Conservation (phyloP, 1,140 invertebrate species). For the Oryctes rhinoceros region DNA sequence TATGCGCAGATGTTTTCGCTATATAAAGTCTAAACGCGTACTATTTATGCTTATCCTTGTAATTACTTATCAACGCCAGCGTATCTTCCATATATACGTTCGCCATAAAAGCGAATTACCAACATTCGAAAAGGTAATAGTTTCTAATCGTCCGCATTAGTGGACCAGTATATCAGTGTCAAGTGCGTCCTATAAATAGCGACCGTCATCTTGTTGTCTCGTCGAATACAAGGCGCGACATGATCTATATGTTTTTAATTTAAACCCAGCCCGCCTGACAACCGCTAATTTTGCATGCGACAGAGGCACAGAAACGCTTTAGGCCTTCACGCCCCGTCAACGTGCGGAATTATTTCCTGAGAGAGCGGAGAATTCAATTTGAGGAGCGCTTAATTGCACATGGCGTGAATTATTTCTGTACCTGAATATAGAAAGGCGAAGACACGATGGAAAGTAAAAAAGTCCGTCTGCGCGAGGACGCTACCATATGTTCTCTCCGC, state of each 20-base stretch:
- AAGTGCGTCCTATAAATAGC: constrained; percentile 37
- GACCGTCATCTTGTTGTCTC: neutral
- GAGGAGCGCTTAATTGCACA: constrained; percentile 40
- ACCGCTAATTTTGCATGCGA: constrained; percentile 55
- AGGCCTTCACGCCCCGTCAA: constrained; percentile 46
- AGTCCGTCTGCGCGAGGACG: neutral
- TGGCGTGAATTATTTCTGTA: constrained; percentile 43
- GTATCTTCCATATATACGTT: constrained; percentile 8
- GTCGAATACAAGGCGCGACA: neutral
- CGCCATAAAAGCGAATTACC: constrained; percentile 34
- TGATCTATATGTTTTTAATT: constrained; percentile 57
- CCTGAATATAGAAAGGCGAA: constrained; percentile 36
- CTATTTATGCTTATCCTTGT: constrained; percentile 23
- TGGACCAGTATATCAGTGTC: constrained; percentile 41
- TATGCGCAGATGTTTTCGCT: constrained; percentile 23
- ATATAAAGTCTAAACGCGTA: neutral
- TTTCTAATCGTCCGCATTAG: constrained; percentile 41
- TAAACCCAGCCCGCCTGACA: constrained; percentile 50
- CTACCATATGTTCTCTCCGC: constrained; percentile 3
- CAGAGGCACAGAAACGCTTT: constrained; percentile 45
- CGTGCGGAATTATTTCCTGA: constrained; percentile 49
- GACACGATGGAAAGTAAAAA: neutral
- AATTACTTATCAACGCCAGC: constrained; percentile 24
- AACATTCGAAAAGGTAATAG: constrained; percentile 33
- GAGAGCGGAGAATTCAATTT: constrained; percentile 44